Base-by-base conservation (phyloP, 2,113 vertebrate species). In the Leiothrix lutea region DNA sequence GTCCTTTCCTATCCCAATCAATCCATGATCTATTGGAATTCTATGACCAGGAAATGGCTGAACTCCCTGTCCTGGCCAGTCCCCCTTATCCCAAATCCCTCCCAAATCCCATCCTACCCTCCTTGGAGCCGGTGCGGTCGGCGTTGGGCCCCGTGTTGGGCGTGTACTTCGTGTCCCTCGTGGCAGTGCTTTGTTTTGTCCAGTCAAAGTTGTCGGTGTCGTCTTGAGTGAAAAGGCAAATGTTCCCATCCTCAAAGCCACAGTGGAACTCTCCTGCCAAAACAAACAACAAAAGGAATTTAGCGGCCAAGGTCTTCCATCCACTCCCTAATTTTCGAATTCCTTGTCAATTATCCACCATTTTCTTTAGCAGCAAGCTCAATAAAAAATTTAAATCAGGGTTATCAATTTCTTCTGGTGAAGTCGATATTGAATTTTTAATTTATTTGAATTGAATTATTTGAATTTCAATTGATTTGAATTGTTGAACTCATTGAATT, bases 221-320 rank as follows among this genome's bases (percentile, higher is more conserved):
- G 22, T 99, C 99, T 98, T 99, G 99, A 12, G 98, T 99, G 97
- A 99, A 99, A 81, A 99, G 98, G 97, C 99, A 99, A 95, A 99
- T 99, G 48, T 99, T 99, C 54, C 99, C 98, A 19, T 99, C 99
- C 98, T 99, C 99, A 70, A 99, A 99, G 81, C 99, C 99, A 74
- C 99, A 99, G 96, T 99, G 99, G 98, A 99, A 99, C 98, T 99
- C 99, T 92, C 99, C 99, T 99, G 98, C 73, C 92, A 80, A 88
- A 96, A 57, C 31, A 71, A 90, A 88, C 5, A 75, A 45, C 28
- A 18, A 17, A 51, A 51, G 18, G 38, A 40, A 28, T 73, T 88
- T 1, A 89, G 58, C 4, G 7, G 54, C 16, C 12, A 1, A 8
- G 18, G 15, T 20, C 44, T 14, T 16, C 45, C 33, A 18, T 2